A percentile compares a stretch with the other conserved stretches of the same genome.
Evolutionary conservation across 2,888 invertebrate species (phyloP).

Genomic region (Cheilosia impressa): DNA sequence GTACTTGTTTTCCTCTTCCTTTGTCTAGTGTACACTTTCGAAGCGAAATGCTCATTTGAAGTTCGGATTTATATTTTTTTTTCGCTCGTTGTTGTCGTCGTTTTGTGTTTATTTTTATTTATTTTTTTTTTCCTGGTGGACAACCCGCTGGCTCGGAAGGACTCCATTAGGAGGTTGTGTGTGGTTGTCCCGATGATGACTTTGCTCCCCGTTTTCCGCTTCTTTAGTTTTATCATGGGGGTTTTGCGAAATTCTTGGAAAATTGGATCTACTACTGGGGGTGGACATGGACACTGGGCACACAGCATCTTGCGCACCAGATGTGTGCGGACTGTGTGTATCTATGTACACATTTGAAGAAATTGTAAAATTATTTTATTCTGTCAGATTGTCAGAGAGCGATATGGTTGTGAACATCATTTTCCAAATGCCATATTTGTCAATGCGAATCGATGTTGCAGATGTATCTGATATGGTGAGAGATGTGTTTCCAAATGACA

Average conservation of each 20-base stretch:
- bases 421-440: constrained; percentile 73
- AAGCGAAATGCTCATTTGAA: constrained; percentile 57
- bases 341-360: constrained; percentile 25
- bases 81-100: neutral
- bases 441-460: constrained; percentile 67
- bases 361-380: constrained; percentile 68
- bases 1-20: constrained; percentile 33
- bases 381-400: constrained; percentile 54
- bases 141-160: constrained; percentile 62
- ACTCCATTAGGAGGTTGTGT: constrained; percentile 66
- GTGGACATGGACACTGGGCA: constrained; percentile 40
- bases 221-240: constrained; percentile 49
- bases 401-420: constrained; percentile 65
- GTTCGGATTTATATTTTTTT: constrained; percentile 20
- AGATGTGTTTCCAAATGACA: constrained; percentile 12
- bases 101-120: neutral
- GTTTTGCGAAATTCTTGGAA: constrained; percentile 67
- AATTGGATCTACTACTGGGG: constrained; percentile 61
- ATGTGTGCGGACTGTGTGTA: constrained; percentile 26
- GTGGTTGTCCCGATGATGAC: constrained; percentile 47
- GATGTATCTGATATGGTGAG: constrained; percentile 51
- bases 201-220: constrained; percentile 66
- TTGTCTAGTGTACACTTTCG: constrained; percentile 16
- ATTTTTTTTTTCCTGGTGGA: constrained; percentile 45
- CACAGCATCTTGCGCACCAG: constrained; percentile 36